Base-by-base conservation (phyloP, 2,113 vertebrate genomes). In the Amazona guildingii region DNA sequence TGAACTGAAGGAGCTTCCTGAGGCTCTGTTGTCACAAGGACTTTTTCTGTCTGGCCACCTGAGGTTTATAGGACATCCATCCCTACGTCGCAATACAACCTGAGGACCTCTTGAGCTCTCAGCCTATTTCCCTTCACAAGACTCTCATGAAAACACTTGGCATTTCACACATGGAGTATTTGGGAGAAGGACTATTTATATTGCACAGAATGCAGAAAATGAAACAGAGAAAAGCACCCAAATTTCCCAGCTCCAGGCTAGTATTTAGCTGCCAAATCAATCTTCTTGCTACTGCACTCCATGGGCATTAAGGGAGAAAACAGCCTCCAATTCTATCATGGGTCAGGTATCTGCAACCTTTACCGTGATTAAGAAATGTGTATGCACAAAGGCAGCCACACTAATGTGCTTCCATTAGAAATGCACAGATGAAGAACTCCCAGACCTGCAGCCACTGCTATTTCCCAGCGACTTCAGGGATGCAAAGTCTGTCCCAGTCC, bases 1-100 rank as follows among this genome's bases (percentile, higher is more conserved):
- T 33, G 85, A 93, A 88, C 69, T n/a, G 61, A 59, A 90, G 66
- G 76, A 95, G 83, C 94, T 93, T 88, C 90, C 96, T 59, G 76
- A 72, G 90, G 73, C 59, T 75, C 88, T 89, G 55, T 6, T 11
- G 13, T 86, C 77, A 3, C 88, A 31, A 49, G 62, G n/a, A 66
- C 43, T 24, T 4, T 18, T 61, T 51, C 83, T 91, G 86, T 89
- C 92, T 94, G 94, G 79, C 79, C 85, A 83, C 93, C 85, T 94
- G 93, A 91, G 95, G 46, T 55, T 83, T 73, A 17, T 46, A 93
- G 68, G 37, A 13, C 10, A 17, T 17, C 66, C 49, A 19, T 57
- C 19, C 69, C 64, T 33, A 18, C 4, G 1, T 20, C 18, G 8
- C 51, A 46, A 0, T 27, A 8, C 43, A 19, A 68, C 69, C 76